Base-by-base conservation (phyloP, 2,888 invertebrate genomes). In the Dryadula phaetusa region DNA sequence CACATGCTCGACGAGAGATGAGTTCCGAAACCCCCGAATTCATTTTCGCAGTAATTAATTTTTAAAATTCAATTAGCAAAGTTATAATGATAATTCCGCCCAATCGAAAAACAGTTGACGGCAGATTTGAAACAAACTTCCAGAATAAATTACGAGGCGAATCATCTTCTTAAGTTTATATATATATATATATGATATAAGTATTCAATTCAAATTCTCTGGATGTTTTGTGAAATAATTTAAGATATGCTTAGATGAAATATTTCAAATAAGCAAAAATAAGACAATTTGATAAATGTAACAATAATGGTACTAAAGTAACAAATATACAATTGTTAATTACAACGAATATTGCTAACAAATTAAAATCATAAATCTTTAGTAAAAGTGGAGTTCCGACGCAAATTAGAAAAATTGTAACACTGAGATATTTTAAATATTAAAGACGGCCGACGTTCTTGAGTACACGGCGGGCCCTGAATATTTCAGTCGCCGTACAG, bases 11-110 rank as follows among this genome's bases (percentile, higher is more conserved):
- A 52, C 25, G 46, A 49, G 46, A 68, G 70, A 63, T 65, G 63
- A 67, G 66, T 62, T 64, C 56, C 54, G 60, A 44, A 64, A 69
- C 46, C 58, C 66, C 53, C n/a, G 62, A 70, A 71, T 73, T 70
- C 69, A 71, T 71, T 72, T 70, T 58, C 47, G 63, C 60, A 18
- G 40, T 72, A 76, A 77, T 78, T 77, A 76, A 76, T 75, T 75
- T 76, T 77, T 70, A 72, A 78, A 77, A 75, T 75, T 77, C 76
- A 75, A 77, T 78, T 72, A 71, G 32, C 52, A 73, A 74, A 77
- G 73, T 77, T 78, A 72, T 75, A 77, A 76, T 76, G 72, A 62
- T 67, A 64, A 69, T 67, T 46, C 66, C 12, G 25, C 34, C 61
- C 44, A 28, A 65, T 64, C 47, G 22, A 42, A 63, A 64, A 62